Conservation (phyloP, 2,797 vertebrate genomes). For the Pangasius mekongensis region DNA sequence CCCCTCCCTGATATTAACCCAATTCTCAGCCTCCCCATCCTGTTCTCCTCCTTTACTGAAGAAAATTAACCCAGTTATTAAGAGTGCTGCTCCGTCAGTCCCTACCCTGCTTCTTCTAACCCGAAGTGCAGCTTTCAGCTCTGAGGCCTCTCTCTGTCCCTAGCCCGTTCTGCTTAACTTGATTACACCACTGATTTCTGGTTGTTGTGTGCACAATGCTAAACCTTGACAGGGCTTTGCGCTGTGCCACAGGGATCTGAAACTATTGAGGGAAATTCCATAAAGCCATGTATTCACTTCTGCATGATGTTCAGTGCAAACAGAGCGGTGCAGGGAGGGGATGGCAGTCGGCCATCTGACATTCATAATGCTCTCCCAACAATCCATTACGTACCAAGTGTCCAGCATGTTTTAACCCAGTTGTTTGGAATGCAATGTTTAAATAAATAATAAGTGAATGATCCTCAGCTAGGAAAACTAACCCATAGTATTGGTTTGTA, state of each 20-base stretch:
- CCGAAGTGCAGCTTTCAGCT: constrained; percentile 46
- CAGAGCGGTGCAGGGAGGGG: constrained; percentile 40
- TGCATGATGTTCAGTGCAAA: constrained; percentile 45
- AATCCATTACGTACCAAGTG: constrained; percentile 73
- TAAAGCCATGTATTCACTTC: constrained; percentile 46
- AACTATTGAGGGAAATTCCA: constrained; percentile 47
- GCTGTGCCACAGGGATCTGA: constrained; percentile 48
- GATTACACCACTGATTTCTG: constrained; percentile 37
- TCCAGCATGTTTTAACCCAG: constrained; percentile 55
- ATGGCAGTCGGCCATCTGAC: constrained; percentile 53
- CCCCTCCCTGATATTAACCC: constrained; percentile 37
- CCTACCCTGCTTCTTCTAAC: constrained; percentile 49
- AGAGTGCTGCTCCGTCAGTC: constrained; percentile 35
- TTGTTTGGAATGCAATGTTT: constrained; percentile 56
- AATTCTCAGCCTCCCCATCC: constrained; percentile 31
- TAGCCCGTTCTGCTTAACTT: constrained; percentile 41
- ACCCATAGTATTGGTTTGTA: constrained; percentile 47
- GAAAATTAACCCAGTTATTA: constrained; percentile 54
- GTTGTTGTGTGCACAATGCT: constrained; percentile 11
- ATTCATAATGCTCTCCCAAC: constrained; percentile 74
- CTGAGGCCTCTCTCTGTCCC: constrained; percentile 44
- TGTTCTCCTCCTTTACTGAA: constrained; percentile 15
- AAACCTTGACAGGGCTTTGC: constrained; percentile 40
- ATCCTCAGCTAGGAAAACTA: constrained; percentile 39
- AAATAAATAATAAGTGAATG: constrained; percentile 40